phyloP scores from a whole-genome alignment of 2,797 vertebrate species.

The Cygnus olor region DNA sequence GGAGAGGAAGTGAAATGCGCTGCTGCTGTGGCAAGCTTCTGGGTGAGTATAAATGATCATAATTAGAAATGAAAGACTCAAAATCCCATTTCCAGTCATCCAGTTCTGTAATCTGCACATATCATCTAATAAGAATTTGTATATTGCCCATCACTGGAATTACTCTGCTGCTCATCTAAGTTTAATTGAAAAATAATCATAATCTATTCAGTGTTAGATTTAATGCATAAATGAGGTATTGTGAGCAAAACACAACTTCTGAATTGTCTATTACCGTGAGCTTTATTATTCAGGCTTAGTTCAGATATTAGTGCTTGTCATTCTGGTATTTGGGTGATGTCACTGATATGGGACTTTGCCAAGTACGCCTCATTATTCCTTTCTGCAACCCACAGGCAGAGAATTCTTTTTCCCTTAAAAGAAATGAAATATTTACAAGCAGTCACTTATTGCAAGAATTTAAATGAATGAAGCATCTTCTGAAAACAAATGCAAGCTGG shows the following conservation, averaged over 20 bases:
- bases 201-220: constrained; percentile 7
- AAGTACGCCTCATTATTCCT: constrained; percentile 12
- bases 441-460: constrained; percentile 26
- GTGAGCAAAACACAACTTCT: neutral
- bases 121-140: neutral
- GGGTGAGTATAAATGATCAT: neutral
- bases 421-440: constrained; percentile 49
- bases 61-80: neutral
- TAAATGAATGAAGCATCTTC: constrained; percentile 20
- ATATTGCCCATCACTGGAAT: neutral
- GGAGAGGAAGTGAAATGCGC: neutral
- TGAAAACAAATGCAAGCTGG: neutral
- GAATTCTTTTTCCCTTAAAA: constrained; percentile 21
- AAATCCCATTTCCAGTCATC: neutral
- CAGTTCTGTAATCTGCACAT: neutral
- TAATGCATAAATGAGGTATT: neutral
- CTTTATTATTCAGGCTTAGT: constrained; percentile 20
- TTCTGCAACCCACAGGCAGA: neutral
- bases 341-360: neutral
- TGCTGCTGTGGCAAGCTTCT: neutral
- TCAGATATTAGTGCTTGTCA: neutral
- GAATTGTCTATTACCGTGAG: neutral
- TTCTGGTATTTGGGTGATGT: neutral
- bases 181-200: constrained; percentile 47
- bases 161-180: neutral